Conservation (phyloP, 2,113 vertebrate genomes). For the Grallaria varia region DNA sequence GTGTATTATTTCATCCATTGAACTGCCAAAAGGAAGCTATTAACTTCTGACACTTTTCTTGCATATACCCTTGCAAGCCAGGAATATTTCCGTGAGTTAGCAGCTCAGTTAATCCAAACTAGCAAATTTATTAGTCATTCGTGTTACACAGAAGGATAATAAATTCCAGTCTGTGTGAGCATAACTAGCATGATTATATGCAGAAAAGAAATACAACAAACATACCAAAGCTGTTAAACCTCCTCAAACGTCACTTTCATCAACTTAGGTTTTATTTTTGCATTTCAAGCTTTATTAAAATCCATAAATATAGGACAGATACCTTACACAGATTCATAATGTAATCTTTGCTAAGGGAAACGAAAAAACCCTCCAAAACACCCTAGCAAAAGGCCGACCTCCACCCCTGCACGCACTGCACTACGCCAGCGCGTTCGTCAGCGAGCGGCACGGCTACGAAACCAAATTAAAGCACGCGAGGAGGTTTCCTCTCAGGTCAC, state of each 20-base stretch:
- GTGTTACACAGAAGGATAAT: neutral
- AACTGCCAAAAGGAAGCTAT: neutral
- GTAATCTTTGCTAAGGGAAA: neutral
- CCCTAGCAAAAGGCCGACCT: neutral
- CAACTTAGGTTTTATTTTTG: neutral
- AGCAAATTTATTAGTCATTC: neutral
- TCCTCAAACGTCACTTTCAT: neutral
- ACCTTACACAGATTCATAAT: fast-evolving
- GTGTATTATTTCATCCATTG: neutral
- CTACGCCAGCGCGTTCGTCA: no score
- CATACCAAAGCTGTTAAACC: neutral
- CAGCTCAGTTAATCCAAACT: neutral
- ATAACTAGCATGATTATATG: neutral
- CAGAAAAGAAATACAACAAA: fast-evolving
- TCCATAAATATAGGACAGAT: fast-evolving
- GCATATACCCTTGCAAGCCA: neutral
- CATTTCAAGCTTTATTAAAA: neutral
- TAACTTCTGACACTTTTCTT: neutral
- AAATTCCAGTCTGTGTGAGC: neutral
- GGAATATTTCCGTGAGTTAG: neutral
- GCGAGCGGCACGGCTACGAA: no score
- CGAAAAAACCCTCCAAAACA: neutral
- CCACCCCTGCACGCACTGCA: no score
- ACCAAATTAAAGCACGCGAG: no score
- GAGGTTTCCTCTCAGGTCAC: no score